Percentiles rank a stretch among this genome's conserved stretches.
phyloP scores from a whole-genome alignment of 2,797 vertebrate species.

The Sebastes iracundus region DNA sequence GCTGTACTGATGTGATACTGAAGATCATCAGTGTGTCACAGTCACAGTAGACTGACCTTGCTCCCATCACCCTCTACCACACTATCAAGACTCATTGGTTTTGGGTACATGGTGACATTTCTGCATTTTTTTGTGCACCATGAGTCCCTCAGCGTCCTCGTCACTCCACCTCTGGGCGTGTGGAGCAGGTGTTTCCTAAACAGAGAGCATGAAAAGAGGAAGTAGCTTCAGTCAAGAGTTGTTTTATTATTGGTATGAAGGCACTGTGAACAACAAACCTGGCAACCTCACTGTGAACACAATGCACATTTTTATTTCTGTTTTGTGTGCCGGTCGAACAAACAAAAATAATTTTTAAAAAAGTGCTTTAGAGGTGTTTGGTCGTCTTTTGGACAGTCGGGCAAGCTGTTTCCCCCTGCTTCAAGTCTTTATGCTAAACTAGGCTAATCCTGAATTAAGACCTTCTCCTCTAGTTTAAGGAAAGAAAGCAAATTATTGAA shows the following conservation, averaged over 20 bases:
- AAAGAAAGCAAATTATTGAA: too few relatives aligned
- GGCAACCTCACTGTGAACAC: too few relatives aligned
- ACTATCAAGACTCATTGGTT: background rate
- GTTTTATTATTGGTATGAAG: background rate
- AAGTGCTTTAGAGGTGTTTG: background rate
- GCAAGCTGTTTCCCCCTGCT: too few relatives aligned
- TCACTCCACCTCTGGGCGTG: conserved; percentile 5
- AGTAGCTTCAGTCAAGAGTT: conserved; percentile 4
- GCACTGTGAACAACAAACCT: background rate
- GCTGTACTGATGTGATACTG: background rate
- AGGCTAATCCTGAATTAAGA: background rate
- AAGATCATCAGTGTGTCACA: background rate
- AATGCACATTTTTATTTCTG: background rate
- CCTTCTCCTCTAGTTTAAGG: too few relatives aligned
- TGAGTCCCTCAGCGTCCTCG: background rate
- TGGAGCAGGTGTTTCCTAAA: conserved; percentile 68
- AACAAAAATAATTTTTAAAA: background rate
- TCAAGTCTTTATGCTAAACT: background rate
- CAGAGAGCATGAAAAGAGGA: conserved; percentile 47
- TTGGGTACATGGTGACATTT: background rate
- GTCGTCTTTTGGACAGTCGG: too few relatives aligned
- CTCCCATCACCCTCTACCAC: background rate
- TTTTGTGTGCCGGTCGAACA: background rate
- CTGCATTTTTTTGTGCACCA: background rate
- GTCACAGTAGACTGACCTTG: conserved; percentile 25